A percentile compares a stretch with the other conserved stretches of the same genome.
Evolutionary conservation across 2,888 invertebrate species (phyloP).

Genomic region (Nipponacmea schrenckii): DNA sequence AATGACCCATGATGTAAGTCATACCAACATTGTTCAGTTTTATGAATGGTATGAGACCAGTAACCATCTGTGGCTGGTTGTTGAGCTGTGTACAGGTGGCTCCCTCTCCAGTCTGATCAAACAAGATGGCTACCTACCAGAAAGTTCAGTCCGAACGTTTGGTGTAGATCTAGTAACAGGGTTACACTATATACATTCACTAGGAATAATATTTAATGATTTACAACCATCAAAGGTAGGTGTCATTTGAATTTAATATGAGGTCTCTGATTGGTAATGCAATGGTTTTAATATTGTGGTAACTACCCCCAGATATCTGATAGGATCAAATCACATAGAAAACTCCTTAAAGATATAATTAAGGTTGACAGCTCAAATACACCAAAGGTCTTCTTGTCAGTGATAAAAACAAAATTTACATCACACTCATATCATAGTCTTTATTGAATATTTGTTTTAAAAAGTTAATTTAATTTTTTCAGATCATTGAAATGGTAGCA

Average conservation of each 20-base stretch:
- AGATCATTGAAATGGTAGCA: too few relatives aligned
- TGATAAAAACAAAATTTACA: too few relatives aligned
- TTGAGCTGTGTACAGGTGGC: conserved; percentile 67
- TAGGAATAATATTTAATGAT: conserved; percentile 67
- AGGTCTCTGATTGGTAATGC: not conserved
- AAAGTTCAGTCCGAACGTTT: conserved; percentile 62
- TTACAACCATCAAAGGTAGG: conserved; percentile 66
- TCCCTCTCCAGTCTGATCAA: conserved; percentile 62
- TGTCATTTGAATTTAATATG: not conserved
- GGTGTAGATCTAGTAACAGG: conserved; percentile 65
- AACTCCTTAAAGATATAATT: too few relatives aligned
- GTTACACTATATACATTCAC: conserved; percentile 67
- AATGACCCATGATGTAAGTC: conserved; percentile 67
- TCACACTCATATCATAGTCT: too few relatives aligned
- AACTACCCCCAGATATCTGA: too few relatives aligned
- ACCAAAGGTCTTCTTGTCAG: too few relatives aligned
- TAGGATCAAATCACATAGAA: too few relatives aligned
- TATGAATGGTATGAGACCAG: conserved; percentile 70
- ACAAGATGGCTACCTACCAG: conserved; percentile 66
- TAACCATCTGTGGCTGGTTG: conserved; percentile 69
- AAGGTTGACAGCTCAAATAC: too few relatives aligned
- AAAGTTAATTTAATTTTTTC: too few relatives aligned
- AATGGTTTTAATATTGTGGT: too few relatives aligned
- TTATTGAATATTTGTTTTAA: too few relatives aligned
- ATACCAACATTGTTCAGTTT: conserved; percentile 66